phyloP scores from a whole-genome alignment of 2,888 invertebrate genomes.

The Drosophila fungiperda region DNA sequence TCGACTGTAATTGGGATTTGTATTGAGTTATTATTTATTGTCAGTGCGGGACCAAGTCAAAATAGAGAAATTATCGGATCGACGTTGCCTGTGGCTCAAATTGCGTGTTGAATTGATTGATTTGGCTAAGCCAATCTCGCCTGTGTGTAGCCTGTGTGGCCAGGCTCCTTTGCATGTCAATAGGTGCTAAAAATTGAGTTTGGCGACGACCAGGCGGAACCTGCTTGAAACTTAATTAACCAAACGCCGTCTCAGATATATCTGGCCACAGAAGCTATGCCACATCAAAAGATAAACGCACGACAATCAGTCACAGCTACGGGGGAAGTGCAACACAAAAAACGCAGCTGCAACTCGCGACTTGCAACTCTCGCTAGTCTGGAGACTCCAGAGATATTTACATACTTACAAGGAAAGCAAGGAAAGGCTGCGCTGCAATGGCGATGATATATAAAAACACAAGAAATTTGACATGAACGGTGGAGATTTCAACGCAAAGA shows the following conservation, averaged over 20 bases:
- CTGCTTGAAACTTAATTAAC: constrained; percentile 74
- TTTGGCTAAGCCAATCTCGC: constrained; percentile 59
- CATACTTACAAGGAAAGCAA: constrained; percentile 80
- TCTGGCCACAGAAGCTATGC: constrained; percentile 75
- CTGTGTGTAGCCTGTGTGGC: background rate
- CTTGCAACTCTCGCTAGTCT: constrained; percentile 19
- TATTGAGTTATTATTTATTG: constrained; percentile 82
- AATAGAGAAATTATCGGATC: constrained; percentile 77
- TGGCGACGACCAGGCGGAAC: constrained; percentile 58
- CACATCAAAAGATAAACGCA: constrained; percentile 80
- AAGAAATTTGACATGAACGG: constrained; percentile 81
- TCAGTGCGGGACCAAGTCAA: constrained; percentile 61
- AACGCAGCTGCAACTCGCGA: constrained; percentile 62
- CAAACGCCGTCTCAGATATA: constrained; percentile 50
- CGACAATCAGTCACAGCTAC: constrained; percentile 82
- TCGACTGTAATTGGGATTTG: constrained; percentile 78
- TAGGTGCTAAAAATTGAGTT: constrained; percentile 73
- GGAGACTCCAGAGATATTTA: constrained; percentile 63
- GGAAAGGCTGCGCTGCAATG: constrained; percentile 51
- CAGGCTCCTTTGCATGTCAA: constrained; percentile 69
- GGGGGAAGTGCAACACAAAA: constrained; percentile 56
- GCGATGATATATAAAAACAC: constrained; percentile 81
- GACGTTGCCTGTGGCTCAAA: constrained; percentile 51
- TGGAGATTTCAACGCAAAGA: constrained; percentile 78
- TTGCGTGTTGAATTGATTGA: constrained; percentile 82